Base-by-base conservation (phyloP, 2,797 vertebrate species). In the Rousettus madagascariensis region DNA sequence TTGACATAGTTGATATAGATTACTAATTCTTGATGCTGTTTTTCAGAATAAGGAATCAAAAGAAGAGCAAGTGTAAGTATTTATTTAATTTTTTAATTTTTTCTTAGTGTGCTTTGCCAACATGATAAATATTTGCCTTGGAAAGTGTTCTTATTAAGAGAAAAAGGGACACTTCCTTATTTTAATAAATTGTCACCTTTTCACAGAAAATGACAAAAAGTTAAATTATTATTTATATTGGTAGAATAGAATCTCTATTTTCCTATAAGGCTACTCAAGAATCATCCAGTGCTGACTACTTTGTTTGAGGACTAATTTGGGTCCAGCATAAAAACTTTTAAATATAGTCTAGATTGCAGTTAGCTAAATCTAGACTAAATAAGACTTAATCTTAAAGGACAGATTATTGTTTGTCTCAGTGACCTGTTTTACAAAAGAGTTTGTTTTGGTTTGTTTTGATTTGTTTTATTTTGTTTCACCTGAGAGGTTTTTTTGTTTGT, bases 1-100 rank as follows among this genome's bases (percentile, higher is more conserved):
- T 24, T 49, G 55, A 61, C 4, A 19, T 72, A 87, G 16, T 78
- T 85, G 13, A 69, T 83, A 59, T 24, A 55, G 30, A 75, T 80
- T 78, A 79, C 68, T 95, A 90, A 97, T 93, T 93, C 30, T 86
- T 91, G 33, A 71, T 96, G 9, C 33, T 94, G 0, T 96, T 97
- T 97, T 97, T 96, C 96, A 98, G 97, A 97, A 68, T 96, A 97
- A 95, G 26, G 96, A 98, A 59, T 93, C 86, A 91, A 96, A 94
- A 89, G 96, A 96, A 84, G 95, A 97, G 1, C 90, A 96, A 80
- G 5, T 28, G 96, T 97, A 96, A 97, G 97, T 97, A 94, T 83
- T 92, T 90, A 72, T 90, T 69, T 83, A 79, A 78, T 82, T 89
- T 68, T 41, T n/a, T 55, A 83, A 83, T 3, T 7, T 74, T 92